phyloP scores from a whole-genome alignment of 1,140 invertebrate species.

The Cotesia vestalis region DNA sequence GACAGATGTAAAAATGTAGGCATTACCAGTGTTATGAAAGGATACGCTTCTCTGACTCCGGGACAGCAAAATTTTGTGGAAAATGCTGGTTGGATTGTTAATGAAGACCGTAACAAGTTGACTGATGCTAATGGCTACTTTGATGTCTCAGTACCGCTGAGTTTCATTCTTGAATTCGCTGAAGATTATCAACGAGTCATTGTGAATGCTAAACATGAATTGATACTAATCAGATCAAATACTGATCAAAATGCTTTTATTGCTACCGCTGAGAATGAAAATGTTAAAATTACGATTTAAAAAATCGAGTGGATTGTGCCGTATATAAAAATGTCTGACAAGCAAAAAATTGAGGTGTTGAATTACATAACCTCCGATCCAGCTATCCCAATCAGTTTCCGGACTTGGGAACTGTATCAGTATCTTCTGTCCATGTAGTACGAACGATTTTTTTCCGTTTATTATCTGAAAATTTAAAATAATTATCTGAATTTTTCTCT shows the following conservation, averaged over 20 bases:
- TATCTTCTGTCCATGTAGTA: too few species aligned
- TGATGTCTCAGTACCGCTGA: conserved; percentile 56
- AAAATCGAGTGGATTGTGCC: conserved; percentile 43
- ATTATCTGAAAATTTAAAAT: too few species aligned
- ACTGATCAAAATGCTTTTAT: conserved; percentile 44
- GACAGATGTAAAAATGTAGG: too few species aligned
- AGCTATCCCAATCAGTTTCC: conserved; percentile 49
- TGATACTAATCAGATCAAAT: conserved; percentile 56
- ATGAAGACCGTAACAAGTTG: conserved; percentile 21
- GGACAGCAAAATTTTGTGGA: too few species aligned
- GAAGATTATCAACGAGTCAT: conserved; percentile 64
- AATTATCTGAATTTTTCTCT: too few species aligned
- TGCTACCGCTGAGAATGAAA: conserved; percentile 1
- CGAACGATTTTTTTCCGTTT: too few species aligned
- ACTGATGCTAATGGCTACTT: conserved; percentile 46
- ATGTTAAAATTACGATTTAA: conserved; percentile 38
- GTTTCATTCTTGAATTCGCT: conserved; percentile 58
- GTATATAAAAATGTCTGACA: conserved; percentile 41
- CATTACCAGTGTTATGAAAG: too few species aligned
- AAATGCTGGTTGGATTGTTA: too few species aligned
- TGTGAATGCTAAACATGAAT: conserved; percentile 61
- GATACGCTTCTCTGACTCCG: too few species aligned
- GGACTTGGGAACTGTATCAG: conserved; percentile 55
- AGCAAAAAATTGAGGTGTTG: conserved; percentile 41
- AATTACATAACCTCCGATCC: conserved; percentile 44